Evolutionary conservation across 2,797 vertebrate species (phyloP).

Genomic region (Macropus fuliginosus): DNA sequence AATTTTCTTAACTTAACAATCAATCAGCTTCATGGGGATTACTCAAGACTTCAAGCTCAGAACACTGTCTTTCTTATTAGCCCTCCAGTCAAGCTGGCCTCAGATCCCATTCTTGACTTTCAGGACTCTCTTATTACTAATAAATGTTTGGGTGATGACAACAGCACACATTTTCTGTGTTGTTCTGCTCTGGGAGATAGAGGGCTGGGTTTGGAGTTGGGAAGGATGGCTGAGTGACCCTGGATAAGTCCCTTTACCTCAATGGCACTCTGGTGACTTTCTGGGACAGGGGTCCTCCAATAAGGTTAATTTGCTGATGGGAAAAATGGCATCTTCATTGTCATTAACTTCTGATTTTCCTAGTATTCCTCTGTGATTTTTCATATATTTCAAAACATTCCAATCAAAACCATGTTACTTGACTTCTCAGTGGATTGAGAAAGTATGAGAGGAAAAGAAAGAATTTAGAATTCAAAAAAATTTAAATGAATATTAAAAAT

Average conservation of each 20-base stretch:
- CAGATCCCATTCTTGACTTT: constrained; percentile 3
- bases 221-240: background rate
- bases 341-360: background rate
- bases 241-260: background rate
- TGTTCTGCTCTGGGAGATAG: constrained; percentile 34
- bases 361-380: background rate
- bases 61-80: constrained; percentile 80
- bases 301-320: background rate
- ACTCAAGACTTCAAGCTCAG: constrained; percentile 83
- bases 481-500: background rate
- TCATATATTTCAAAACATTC: background rate
- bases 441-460: background rate
- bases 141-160: background rate
- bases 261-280: background rate
- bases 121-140: background rate
- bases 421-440: background rate
- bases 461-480: background rate
- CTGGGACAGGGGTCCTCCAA: background rate
- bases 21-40: constrained; percentile 80
- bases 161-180: constrained; percentile 18
- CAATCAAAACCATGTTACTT: rapidly evolving
- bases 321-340: background rate
- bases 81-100: constrained; percentile 75
- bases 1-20: constrained; percentile 78
- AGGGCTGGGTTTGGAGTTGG: background rate